Percentiles rank a stretch among this genome's conserved stretches.
These are phyloP conservation scores for Urosaurus nigricauda DNA, from an alignment of 2,797 vertebrate species.

Conservation along the genomic window DNA sequence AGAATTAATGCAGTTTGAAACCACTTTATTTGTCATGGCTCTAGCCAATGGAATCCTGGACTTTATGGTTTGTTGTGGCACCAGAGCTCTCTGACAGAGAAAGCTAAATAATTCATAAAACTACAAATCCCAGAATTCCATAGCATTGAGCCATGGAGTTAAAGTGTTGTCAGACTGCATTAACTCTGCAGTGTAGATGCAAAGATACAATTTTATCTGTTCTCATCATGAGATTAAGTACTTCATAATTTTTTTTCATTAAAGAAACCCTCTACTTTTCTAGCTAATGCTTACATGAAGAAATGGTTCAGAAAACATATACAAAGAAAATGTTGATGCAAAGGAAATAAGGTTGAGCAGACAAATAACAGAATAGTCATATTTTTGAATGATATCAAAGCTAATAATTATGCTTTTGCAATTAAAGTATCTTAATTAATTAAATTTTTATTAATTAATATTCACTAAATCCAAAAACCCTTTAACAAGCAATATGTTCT, in stretches of 20 bases:
- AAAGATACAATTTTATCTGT: neutral
- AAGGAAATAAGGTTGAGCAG: neutral
- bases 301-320: constrained; percentile 5
- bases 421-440: neutral
- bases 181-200: too few species aligned
- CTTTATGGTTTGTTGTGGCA: too few species aligned
- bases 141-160: too few species aligned
- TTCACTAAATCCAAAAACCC: neutral
- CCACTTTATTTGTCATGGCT: too few species aligned
- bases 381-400: constrained; percentile 32
- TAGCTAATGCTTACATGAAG: neutral
- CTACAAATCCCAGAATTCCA: too few species aligned
- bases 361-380: constrained; percentile 12
- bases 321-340: neutral
- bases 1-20: too few species aligned
- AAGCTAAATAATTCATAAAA: too few species aligned
- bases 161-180: too few species aligned
- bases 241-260: neutral
- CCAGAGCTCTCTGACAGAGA: too few species aligned
- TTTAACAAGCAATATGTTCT: neutral
- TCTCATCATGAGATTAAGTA: neutral
- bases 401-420: constrained; percentile 4
- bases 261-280: neutral
- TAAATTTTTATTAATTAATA: neutral
- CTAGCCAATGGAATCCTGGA: too few species aligned